Percentiles rank a stretch among this genome's conserved stretches.
Evolutionary conservation across 2,888 invertebrate genomes (phyloP).

Genomic region (Zygogramma bicolorata): DNA sequence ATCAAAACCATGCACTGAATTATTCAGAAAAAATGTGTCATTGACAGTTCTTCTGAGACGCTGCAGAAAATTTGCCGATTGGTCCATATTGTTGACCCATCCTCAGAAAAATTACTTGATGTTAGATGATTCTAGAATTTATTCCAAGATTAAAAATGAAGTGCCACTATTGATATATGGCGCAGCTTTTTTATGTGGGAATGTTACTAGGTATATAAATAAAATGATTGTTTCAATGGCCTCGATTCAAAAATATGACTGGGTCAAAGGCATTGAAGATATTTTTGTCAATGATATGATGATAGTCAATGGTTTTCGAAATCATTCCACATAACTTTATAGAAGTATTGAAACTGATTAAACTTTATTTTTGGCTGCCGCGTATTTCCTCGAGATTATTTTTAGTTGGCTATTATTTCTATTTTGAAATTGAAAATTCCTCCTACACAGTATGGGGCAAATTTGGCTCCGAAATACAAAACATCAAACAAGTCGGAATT

Average conservation of each 20-base stretch:
- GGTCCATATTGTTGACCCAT: too few species aligned
- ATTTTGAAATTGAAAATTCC: slow-evolving; percentile 48
- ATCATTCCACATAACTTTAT: not conserved
- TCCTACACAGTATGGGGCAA: slow-evolving; percentile 45
- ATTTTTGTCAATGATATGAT: not conserved
- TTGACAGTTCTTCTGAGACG: too few species aligned
- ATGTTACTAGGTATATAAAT: not conserved
- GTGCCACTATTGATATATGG: not conserved
- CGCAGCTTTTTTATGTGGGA: not conserved
- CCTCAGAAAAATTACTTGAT: too few species aligned
- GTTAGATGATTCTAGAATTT: too few species aligned
- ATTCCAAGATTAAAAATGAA: not conserved
- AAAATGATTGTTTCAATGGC: not conserved
- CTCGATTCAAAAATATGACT: not conserved
- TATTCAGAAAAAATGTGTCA: too few species aligned
- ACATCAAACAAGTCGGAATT: slow-evolving; percentile 4
- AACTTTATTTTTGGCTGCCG: slow-evolving; percentile 44
- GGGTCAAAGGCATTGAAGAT: not conserved
- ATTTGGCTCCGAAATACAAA: slow-evolving; percentile 27
- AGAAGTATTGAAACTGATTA: not conserved
- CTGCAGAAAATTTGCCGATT: too few species aligned
- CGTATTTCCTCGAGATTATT: slow-evolving; percentile 44
- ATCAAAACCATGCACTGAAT: too few species aligned
- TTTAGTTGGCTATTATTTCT: slow-evolving; percentile 49
- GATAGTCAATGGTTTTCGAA: slow-evolving; percentile 1